Base-by-base conservation (phyloP, 2,113 vertebrate species). In the Chionodraco myersi region DNA sequence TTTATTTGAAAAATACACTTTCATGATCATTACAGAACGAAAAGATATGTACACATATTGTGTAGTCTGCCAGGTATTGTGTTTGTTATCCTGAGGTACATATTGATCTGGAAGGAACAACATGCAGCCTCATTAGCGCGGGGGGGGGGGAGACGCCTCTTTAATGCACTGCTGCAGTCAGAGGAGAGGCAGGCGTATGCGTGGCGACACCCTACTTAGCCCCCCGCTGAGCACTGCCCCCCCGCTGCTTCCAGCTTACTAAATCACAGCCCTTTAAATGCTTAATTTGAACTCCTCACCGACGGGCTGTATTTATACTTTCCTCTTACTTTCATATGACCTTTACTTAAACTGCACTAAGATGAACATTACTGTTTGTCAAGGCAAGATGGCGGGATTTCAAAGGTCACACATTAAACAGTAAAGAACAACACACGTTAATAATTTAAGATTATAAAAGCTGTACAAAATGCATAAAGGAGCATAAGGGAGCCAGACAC, bases 81-180 rank as follows among this genome's bases (percentile, higher is more conserved):
- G 41, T 60, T 34, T 57, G 36, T 70, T n/a, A 49, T 60, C 44
- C 48, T 26, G 36, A 18, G 56, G 5, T 30, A 16, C 56, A 44
- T 83, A 72, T 77, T 66, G 80, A 82, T 65, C 36, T 52, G 51
- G 10, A 47, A 49, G 48, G 36, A 72, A 64, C 23, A 73, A 62
- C 74, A 73, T 74, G 69, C n/a, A 48, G 48, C 26, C 62, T 76
- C 49, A 79, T 82, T 57, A 68, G 52, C 15, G 45, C 26, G 16
- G 26, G 36, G 26, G 26, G 26, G 26, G 26, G 26, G 26, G 26
- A 26, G 26, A 30, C 30, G 0, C 30, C 30, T 30, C 30, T 30
- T 80, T 13, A 79, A 75, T 61, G 91, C 90, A 90, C 51, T 15
- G 68, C 84, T 70, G 77, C 94, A 95, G 91, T 94, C 88, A 86